Conservation (phyloP, 2,888 invertebrate genomes). For the Koerneria pararmatus region DNA sequence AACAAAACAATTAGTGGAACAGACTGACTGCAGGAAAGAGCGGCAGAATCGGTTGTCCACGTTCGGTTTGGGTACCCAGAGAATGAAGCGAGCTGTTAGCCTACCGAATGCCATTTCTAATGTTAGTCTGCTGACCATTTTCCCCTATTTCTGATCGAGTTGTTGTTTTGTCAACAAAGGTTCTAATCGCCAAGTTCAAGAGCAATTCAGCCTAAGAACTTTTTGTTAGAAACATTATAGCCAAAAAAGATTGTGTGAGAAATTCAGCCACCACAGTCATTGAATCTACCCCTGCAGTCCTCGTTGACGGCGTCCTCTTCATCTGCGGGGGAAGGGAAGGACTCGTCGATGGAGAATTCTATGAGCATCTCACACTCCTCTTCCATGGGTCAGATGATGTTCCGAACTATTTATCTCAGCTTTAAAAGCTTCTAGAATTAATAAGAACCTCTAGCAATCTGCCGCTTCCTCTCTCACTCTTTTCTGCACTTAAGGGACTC, state of each 20-base stretch:
- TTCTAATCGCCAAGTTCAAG: too few relatives aligned
- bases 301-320: too few relatives aligned
- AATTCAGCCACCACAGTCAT: too few relatives aligned
- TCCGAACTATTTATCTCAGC: neutral
- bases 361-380: slow-evolving; percentile 38
- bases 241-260: too few relatives aligned
- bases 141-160: too few relatives aligned
- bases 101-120: slow-evolving; percentile 52
- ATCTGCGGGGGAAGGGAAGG: too few relatives aligned
- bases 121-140: slow-evolving; percentile 20
- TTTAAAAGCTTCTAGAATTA: too few relatives aligned
- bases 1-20: slow-evolving; percentile 2
- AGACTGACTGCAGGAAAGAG: slow-evolving; percentile 33
- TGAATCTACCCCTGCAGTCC: too few relatives aligned
- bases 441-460: too few relatives aligned
- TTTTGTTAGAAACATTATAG: too few relatives aligned
- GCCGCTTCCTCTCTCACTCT: neutral
- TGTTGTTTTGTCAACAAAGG: too few relatives aligned
- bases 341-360: slow-evolving; percentile 34
- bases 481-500: slow-evolving; percentile 22
- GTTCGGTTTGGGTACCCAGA: slow-evolving; percentile 39
- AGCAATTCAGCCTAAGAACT: too few relatives aligned
- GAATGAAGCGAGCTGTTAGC: slow-evolving; percentile 57
- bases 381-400: slow-evolving; percentile 36
- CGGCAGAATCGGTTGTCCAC: slow-evolving; percentile 40